phyloP scores from a whole-genome alignment of 2,888 invertebrate species.

The Tenodera sinensis region DNA sequence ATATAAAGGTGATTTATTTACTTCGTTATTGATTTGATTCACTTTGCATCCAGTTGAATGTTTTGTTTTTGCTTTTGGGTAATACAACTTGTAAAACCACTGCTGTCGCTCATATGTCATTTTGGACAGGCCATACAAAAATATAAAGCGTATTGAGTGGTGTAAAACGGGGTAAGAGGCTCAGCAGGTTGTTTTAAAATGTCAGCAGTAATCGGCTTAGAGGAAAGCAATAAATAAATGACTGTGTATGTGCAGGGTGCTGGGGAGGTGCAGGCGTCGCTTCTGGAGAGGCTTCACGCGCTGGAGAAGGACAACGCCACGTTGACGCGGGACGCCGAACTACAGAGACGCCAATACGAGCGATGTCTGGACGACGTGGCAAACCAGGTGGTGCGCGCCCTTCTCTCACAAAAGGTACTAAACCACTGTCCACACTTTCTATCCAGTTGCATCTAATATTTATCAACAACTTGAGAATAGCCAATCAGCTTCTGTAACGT shows the following conservation, averaged over 20 bases:
- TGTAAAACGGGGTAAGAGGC: too few species aligned
- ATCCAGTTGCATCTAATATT: too few species aligned
- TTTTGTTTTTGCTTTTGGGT: too few species aligned
- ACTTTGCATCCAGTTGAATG: too few species aligned
- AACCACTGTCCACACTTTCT: too few species aligned
- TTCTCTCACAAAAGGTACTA: constrained; percentile 76
- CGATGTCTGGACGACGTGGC: constrained; percentile 78
- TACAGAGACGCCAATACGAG: constrained; percentile 71
- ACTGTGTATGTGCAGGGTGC: constrained; percentile 36
- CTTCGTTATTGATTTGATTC: too few species aligned
- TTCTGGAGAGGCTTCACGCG: constrained; percentile 53
- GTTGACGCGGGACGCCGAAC: constrained; percentile 61
- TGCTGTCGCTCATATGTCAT: neutral
- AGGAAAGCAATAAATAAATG: neutral
- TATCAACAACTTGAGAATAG: too few species aligned
- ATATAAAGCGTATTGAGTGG: too few species aligned
- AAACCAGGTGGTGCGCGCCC: constrained; percentile 75
- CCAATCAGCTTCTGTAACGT: too few species aligned
- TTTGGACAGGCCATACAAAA: neutral
- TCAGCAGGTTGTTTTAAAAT: neutral
- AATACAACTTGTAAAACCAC: neutral
- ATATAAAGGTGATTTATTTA: too few species aligned
- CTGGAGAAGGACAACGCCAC: constrained; percentile 59
- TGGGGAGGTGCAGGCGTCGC: constrained; percentile 47
- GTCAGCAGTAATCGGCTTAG: neutral